phyloP scores from a whole-genome alignment of 2,113 vertebrate species.

The Eidolon helvum region DNA sequence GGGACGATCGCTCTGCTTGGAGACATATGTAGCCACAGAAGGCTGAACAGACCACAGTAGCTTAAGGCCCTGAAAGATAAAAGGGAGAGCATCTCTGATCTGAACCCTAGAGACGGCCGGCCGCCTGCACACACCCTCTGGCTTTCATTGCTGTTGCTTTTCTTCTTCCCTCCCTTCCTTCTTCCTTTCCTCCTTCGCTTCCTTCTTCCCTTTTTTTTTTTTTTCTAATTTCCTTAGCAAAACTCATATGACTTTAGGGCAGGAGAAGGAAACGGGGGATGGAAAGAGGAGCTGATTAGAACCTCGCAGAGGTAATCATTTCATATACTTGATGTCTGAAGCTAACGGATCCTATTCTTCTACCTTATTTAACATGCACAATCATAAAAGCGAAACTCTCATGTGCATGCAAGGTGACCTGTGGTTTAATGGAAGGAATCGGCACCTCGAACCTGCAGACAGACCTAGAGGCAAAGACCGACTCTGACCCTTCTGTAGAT shows the following conservation, averaged over 20 bases:
- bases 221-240: conserved; percentile 61
- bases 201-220: background rate
- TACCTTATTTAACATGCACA: background rate
- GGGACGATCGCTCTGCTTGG: conserved; percentile 70
- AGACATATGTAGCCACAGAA: conserved; percentile 83
- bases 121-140: conserved; percentile 4
- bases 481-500: background rate
- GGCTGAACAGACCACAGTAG: conserved; percentile 82
- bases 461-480: background rate
- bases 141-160: background rate
- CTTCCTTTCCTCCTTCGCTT: background rate
- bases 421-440: background rate
- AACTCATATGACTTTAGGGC: conserved; percentile 32
- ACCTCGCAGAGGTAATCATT: background rate
- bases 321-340: background rate
- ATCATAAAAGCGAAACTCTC: background rate
- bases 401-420: background rate
- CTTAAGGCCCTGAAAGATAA: conserved; percentile 81
- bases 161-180: background rate
- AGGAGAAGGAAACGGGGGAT: conserved; percentile 39
- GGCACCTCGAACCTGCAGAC: background rate
- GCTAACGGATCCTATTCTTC: background rate
- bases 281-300: background rate
- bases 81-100: conserved; percentile 54
- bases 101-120: conserved; percentile 68